Conservation (phyloP, 2,113 vertebrate genomes). For the Pontoporia blainvillei region DNA sequence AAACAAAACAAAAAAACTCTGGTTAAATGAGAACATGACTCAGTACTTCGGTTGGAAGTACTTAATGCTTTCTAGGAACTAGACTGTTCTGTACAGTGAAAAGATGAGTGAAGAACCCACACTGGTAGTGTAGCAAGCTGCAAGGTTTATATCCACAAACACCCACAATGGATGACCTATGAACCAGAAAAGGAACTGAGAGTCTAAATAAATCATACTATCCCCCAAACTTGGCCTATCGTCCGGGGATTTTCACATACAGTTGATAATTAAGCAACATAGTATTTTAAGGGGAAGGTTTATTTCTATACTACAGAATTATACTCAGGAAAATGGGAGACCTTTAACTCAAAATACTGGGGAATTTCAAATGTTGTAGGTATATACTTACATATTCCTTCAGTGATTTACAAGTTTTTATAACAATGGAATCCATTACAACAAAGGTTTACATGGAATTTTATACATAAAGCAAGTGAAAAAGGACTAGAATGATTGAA, state of each 20-base stretch:
- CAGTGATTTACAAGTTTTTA: background rate
- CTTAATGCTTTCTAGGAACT: background rate
- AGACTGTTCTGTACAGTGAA: background rate
- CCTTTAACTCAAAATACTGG: background rate
- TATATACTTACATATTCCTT: conserved; percentile 44
- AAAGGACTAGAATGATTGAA: background rate
- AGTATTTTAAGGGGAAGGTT: background rate
- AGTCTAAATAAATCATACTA: background rate
- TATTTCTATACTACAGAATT: background rate
- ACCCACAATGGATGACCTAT: background rate
- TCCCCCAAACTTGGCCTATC: background rate
- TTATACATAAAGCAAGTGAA: background rate
- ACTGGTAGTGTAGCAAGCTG: background rate
- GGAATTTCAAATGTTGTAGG: background rate
- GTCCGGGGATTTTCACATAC: background rate
- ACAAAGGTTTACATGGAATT: background rate
- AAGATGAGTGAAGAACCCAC: background rate
- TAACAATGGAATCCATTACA: background rate
- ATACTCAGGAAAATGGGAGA: background rate
- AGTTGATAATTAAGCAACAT: conserved; percentile 29
- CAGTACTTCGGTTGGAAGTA: background rate
- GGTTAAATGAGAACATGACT: background rate
- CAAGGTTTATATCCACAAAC: background rate
- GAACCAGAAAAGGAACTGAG: background rate
- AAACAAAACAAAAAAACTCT: no score